Evolutionary conservation across 2,113 vertebrate genomes (phyloP).

Genomic region (Ammodytes dubius): DNA sequence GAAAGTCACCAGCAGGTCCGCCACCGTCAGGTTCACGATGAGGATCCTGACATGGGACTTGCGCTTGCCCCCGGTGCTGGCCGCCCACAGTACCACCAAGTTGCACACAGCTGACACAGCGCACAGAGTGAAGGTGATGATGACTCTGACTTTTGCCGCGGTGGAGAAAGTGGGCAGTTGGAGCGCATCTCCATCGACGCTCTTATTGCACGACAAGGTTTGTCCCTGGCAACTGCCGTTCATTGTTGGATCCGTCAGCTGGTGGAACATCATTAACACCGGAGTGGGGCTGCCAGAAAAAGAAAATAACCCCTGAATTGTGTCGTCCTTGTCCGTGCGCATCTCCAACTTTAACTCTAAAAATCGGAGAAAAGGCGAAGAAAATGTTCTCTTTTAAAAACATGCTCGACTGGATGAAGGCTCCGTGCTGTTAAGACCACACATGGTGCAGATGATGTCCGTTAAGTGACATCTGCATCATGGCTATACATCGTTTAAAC

Average conservation of each 20-base stretch:
- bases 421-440: too few relatives aligned
- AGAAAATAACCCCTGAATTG: background rate
- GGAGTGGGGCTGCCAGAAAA: constrained; percentile 8
- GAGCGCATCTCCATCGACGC: constrained; percentile 59
- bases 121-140: constrained; percentile 87
- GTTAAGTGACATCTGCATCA: background rate
- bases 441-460: background rate
- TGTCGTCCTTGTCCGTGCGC: background rate
- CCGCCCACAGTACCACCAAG: constrained; percentile 84
- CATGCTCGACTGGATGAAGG: background rate
- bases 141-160: constrained; percentile 87
- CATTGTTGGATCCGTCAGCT: constrained; percentile 59
- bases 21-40: constrained; percentile 88
- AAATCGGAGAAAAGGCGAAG: background rate
- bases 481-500: background rate
- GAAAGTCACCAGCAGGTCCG: constrained; percentile 89
- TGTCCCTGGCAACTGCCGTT: constrained; percentile 74
- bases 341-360: constrained; percentile 13
- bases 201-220: constrained; percentile 57
- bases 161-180: constrained; percentile 90
- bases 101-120: constrained; percentile 85
- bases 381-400: background rate
- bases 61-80: constrained; percentile 79
- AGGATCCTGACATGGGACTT: constrained; percentile 88
- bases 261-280: constrained; percentile 67